phyloP scores from a whole-genome alignment of 1,140 invertebrate species.

The Mizuhopecten yessoensis region DNA sequence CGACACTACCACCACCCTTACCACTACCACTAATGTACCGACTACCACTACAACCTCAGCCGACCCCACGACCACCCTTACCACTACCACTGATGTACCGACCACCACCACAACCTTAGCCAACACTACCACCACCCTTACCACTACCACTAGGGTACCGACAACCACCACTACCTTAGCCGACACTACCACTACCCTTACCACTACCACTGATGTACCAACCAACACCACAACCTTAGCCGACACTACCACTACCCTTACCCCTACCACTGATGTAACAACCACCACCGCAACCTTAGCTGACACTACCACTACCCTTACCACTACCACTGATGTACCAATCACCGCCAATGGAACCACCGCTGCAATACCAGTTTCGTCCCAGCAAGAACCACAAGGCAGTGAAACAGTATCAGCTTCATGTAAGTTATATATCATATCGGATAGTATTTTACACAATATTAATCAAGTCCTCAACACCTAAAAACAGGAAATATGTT shows the following conservation, averaged over 20 bases:
- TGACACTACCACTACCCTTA: not conserved
- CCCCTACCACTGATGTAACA: not conserved
- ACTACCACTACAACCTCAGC: conserved; percentile 43
- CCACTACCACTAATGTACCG: not conserved
- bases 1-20: not conserved
- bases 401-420: not conserved
- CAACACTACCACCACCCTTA: not conserved
- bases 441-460: too few relatives aligned
- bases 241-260: not conserved
- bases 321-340: not conserved
- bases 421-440: not conserved
- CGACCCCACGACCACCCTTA: not conserved
- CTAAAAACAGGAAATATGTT: too few relatives aligned
- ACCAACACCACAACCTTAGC: not conserved
- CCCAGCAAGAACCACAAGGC: not conserved
- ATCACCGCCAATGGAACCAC: not conserved
- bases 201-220: not conserved
- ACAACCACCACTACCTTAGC: not conserved
- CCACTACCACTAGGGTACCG: not conserved
- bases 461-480: too few relatives aligned
- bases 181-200: not conserved
- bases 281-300: not conserved
- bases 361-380: not conserved
- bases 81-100: not conserved
- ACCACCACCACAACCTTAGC: not conserved